phyloP scores from a whole-genome alignment of 2,113 vertebrate species.

The Oncorhynchus clarkii region DNA sequence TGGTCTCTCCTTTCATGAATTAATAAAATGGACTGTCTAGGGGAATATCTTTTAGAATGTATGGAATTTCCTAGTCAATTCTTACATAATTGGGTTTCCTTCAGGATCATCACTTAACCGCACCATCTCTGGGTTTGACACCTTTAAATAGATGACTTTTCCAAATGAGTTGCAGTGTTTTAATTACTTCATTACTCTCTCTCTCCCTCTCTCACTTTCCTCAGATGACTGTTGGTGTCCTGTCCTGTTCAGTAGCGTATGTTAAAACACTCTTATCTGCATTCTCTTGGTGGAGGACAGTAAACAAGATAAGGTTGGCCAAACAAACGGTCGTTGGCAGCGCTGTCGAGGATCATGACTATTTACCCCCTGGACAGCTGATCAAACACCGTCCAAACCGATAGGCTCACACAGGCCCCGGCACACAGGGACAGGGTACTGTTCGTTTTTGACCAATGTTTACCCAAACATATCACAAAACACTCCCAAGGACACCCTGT shows the following conservation, averaged over 20 bases:
- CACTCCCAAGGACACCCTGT: neutral
- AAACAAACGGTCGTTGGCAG: slow-evolving; percentile 41
- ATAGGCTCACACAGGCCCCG: slow-evolving; percentile 24
- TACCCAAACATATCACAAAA: neutral
- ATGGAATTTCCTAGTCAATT: neutral
- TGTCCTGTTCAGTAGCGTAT: neutral
- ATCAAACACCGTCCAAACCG: slow-evolving; percentile 44
- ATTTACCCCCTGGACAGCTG: slow-evolving; percentile 55
- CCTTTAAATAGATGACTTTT: slow-evolving; percentile 12
- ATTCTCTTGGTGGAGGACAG: slow-evolving; percentile 27
- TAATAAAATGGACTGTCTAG: neutral
- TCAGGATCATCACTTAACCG: slow-evolving; percentile 3
- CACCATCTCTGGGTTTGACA: slow-evolving; percentile 6
- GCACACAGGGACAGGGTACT: neutral
- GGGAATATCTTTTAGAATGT: neutral
- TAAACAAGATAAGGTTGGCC: slow-evolving; percentile 49
- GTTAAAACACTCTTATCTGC: slow-evolving; percentile 45
- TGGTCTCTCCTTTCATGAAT: slow-evolving; percentile 9
- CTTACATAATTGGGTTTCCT: slow-evolving; percentile 9
- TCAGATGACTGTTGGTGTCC: neutral
- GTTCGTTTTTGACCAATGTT: neutral
- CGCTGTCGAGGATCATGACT: slow-evolving; percentile 25
- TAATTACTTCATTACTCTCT: neutral
- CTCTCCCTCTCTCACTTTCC: neutral
- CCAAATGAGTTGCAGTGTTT: neutral